These are phyloP conservation scores for Falco biarmicus DNA, from an alignment of 2,797 vertebrate species.

Conservation along the genomic window DNA sequence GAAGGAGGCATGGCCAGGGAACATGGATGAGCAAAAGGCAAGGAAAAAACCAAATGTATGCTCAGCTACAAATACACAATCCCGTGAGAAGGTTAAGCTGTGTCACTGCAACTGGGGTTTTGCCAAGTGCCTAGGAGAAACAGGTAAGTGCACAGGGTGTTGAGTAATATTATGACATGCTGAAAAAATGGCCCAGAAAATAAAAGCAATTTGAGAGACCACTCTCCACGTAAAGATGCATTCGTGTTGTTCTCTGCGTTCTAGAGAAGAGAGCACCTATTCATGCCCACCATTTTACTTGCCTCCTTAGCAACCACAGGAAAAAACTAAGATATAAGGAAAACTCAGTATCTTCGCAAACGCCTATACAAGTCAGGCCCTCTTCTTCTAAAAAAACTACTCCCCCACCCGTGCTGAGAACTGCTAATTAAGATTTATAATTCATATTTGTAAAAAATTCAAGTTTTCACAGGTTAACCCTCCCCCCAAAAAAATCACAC, in stretches of 20 bases:
- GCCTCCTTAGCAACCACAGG: not conserved
- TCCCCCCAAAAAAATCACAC: too few species aligned
- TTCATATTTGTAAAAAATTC: not conserved
- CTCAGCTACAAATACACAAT: not conserved
- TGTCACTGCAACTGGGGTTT: not conserved
- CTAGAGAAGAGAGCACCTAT: not conserved
- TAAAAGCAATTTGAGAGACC: not conserved
- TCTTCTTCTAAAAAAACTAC: not conserved
- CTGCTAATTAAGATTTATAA: not conserved
- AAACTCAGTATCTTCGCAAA: not conserved
- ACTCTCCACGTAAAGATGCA: rapidly evolving
- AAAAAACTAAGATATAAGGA: not conserved
- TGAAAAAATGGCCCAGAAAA: not conserved
- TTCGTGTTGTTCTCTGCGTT: not conserved
- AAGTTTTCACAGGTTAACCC: not conserved
- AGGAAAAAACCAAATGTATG: not conserved
- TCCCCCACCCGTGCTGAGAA: not conserved
- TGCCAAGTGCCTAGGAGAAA: not conserved
- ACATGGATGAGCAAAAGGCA: not conserved
- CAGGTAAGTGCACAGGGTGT: not conserved
- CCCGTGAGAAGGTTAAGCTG: not conserved
- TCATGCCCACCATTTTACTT: not conserved
- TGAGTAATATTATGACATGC: not conserved
- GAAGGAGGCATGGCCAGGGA: not conserved
- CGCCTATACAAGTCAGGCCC: not conserved